These are phyloP conservation scores for Pandemis heparana DNA, from an alignment of 2,888 invertebrate species.

Conservation along the genomic window DNA sequence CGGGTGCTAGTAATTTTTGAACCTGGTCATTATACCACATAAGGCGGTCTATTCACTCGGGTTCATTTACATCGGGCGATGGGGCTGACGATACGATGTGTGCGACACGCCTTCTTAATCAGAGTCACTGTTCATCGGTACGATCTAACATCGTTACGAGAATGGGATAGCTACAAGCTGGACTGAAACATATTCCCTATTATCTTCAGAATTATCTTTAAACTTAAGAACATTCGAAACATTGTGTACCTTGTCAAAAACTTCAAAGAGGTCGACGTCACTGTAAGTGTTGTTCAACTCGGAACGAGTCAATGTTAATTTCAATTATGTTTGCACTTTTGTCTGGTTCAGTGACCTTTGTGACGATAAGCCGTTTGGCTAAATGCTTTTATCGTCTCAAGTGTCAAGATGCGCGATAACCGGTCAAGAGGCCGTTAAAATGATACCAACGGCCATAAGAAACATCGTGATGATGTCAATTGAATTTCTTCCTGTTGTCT, in stretches of 20 bases:
- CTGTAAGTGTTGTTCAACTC: constrained; percentile 17
- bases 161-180: neutral
- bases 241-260: neutral
- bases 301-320: constrained; percentile 18
- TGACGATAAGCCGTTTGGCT: constrained; percentile 31
- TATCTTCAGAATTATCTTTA: neutral
- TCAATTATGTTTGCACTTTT: constrained; percentile 28
- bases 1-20: constrained; percentile 35
- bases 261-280: constrained; percentile 4
- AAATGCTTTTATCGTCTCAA: constrained; percentile 15
- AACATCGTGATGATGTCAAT: neutral
- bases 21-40: constrained; percentile 31
- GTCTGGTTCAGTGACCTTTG: constrained; percentile 24
- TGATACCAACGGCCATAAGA: neutral
- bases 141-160: constrained; percentile 3
- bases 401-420: constrained; percentile 26
- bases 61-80: constrained; percentile 35
- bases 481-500: neutral
- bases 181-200: neutral
- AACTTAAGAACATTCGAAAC: neutral
- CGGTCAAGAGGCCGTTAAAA: constrained; percentile 23
- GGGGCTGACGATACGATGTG: constrained; percentile 15
- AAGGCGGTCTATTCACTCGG: constrained; percentile 31
- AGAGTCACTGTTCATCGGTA: constrained; percentile 19
- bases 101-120: constrained; percentile 38